These are phyloP conservation scores for Maniola hyperantus DNA, from an alignment of 2,888 invertebrate species.

Conservation along the genomic window DNA sequence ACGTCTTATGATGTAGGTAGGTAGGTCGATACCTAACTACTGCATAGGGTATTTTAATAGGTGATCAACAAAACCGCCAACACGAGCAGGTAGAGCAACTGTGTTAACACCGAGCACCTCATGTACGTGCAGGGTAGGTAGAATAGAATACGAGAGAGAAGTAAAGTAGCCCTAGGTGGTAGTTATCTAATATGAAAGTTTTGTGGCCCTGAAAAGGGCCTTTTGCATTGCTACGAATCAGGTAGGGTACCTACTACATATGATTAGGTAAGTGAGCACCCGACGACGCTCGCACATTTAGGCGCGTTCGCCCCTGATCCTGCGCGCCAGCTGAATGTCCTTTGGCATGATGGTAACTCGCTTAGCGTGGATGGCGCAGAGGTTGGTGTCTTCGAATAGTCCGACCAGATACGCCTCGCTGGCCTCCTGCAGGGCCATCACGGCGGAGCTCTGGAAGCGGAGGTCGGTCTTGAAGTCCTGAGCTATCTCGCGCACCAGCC, in stretches of 20 bases:
- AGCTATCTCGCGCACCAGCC: conserved; percentile 86
- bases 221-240: not conserved
- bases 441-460: conserved; percentile 75
- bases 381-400: conserved; percentile 82
- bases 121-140: not conserved
- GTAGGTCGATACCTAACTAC: no score
- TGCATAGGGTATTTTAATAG: no score
- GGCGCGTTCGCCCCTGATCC: conserved; percentile 20
- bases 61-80: no score
- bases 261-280: not conserved
- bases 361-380: not conserved
- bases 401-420: conserved; percentile 92
- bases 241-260: no score
- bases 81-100: no score
- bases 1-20: no score
- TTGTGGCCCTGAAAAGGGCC: conserved; percentile 16
- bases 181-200: not conserved
- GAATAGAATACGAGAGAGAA: no score
- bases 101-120: no score
- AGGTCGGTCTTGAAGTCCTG: conserved; percentile 92
- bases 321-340: conserved; percentile 15
- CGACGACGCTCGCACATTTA: not conserved
- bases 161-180: no score
- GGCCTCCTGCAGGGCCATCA: conserved; percentile 82
- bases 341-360: conserved; percentile 11